phyloP scores from a whole-genome alignment of 2,113 vertebrate species.

The Orientallactaga bullata region DNA sequence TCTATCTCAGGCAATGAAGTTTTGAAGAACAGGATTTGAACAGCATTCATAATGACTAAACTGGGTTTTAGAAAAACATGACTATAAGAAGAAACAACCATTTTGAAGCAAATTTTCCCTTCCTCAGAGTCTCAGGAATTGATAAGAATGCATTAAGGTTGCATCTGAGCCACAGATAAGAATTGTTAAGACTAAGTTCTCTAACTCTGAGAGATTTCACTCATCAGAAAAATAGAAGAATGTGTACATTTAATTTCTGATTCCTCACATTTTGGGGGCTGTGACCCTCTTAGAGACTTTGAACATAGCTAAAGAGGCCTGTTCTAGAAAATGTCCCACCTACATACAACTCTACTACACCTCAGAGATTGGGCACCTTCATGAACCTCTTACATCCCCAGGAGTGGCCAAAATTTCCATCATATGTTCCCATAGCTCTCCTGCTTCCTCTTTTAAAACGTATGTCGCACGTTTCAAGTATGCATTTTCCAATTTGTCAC shows the following conservation, averaged over 20 bases:
- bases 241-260: neutral
- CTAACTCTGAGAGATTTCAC: neutral
- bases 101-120: neutral
- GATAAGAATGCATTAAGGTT: neutral
- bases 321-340: neutral
- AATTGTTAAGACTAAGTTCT: neutral
- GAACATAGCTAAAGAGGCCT: neutral
- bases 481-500: neutral
- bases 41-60: neutral
- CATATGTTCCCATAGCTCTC: neutral
- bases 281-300: neutral
- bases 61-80: conserved; percentile 20
- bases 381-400: neutral
- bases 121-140: neutral
- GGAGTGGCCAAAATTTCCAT: neutral
- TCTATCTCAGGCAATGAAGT: neutral
- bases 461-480: rapidly evolving
- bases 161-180: neutral
- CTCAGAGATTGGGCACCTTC: neutral
- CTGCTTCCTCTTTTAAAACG: conserved; percentile 15
- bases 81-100: neutral
- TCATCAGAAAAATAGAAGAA: neutral
- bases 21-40: conserved; percentile 6
- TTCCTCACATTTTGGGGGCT: neutral
- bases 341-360: neutral